These are phyloP conservation scores for Plemyria rubiginata DNA, from an alignment of 2,888 invertebrate species.

Conservation along the genomic window DNA sequence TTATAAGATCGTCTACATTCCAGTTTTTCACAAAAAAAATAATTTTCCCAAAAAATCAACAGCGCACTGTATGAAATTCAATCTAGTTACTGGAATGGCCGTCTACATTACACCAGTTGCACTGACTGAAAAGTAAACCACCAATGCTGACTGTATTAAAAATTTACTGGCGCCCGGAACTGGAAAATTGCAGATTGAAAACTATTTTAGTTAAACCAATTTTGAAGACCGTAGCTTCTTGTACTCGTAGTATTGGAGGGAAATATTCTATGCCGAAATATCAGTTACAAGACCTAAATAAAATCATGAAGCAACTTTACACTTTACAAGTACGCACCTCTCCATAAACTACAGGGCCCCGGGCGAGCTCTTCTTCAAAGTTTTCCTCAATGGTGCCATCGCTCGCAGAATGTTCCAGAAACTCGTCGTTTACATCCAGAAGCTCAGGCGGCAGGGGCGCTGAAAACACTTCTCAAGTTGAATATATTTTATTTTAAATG, in stretches of 20 bases:
- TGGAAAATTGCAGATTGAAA: neutral
- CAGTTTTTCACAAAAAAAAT: too few relatives aligned
- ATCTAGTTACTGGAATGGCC: too few relatives aligned
- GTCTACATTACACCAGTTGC: too few relatives aligned
- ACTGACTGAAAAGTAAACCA: too few relatives aligned
- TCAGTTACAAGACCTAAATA: neutral
- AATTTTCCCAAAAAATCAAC: too few relatives aligned
- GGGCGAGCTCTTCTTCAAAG: conserved; percentile 94
- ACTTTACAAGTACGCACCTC: conserved; percentile 55
- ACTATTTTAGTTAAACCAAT: neutral
- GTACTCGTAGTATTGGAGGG: too few relatives aligned
- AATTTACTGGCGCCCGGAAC: neutral
- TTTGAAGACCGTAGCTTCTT: neutral
- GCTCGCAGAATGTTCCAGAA: conserved; percentile 85
- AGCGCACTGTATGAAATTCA: too few relatives aligned
- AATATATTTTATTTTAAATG: neutral
- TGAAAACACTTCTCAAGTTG: conserved; percentile 44
- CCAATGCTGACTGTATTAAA: neutral
- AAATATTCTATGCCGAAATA: too few relatives aligned
- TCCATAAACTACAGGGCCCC: conserved; percentile 81
- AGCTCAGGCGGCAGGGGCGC: conserved; percentile 73
- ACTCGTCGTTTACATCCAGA: conserved; percentile 64
- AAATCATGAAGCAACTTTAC: neutral
- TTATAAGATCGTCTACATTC: too few relatives aligned
- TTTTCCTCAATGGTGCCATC: conserved; percentile 96